Evolutionary conservation across 2,797 vertebrate species (phyloP), one percentile per base, ranked within the genome.

Genomic region (Apogon hyalosoma): DNA sequence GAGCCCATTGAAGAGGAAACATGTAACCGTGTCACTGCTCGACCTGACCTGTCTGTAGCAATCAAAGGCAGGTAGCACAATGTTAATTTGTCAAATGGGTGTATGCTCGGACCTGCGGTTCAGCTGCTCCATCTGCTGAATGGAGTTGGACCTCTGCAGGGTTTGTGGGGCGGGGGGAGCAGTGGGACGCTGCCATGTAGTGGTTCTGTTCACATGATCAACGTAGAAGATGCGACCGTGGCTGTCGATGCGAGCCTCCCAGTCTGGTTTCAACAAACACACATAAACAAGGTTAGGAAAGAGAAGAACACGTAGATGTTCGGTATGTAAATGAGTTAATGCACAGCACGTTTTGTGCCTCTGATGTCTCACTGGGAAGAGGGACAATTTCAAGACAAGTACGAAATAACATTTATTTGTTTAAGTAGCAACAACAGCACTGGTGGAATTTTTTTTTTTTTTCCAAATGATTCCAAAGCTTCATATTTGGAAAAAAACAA

Each of bases 191-290:
- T 98, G 97, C 97, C 97, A 98, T 0, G 97, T 98, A 0, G 97
- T 98, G 56, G 97, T 98, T 73, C 97, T 93, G 93, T 98, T 98
- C 42, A 98, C 95, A 0, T 98, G 97, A 82, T 98, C 97, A 89
- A 98, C 97, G 0, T 98, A 98, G 85, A 98, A 98, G 81, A 98
- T 95, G 24, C 97, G 92, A 0, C 97, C 96, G 0, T 98, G 97
- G 88, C 97, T 98, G 93, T 98, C 97, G 21, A 98, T 97, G n/a
- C 97, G 96, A 7, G 97, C 97, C 85, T 98, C 97, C 97, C 97
- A 98, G 81, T 98, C 97, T 98, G 75, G 8, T 46, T 13, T n/a
- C 21, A 13, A 51, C 53, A 69, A 28, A 75, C 31, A 63, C 16
- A 46, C 3, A 36, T 36, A 1, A 36, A 28, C 4, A 28, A 28